Evolutionary conservation across 1,140 invertebrate species (phyloP).

Genomic region (Stegodyphus mimosarum): DNA sequence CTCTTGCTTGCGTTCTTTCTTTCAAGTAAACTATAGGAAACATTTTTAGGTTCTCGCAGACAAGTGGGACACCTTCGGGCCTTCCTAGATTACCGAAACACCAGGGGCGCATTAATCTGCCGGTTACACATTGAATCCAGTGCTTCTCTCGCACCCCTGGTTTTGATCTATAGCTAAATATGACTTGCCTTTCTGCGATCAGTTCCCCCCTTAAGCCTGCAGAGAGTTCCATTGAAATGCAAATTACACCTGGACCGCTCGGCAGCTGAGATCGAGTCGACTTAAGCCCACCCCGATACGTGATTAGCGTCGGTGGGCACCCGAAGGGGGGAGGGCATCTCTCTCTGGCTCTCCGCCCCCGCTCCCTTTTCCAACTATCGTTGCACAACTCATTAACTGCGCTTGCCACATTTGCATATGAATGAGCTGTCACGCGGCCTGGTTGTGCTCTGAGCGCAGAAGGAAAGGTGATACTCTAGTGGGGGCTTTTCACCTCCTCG

Average conservation of each 20-base stretch:
- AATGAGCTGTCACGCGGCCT: conserved; percentile 52
- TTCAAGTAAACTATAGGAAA: too few relatives aligned
- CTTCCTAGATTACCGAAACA: conserved; percentile 13
- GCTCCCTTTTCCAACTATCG: conserved; percentile 34
- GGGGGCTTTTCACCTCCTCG: conserved; percentile 55
- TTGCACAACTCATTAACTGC: conserved; percentile 61
- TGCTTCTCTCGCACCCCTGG: conserved; percentile 6
- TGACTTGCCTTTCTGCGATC: conserved; percentile 44
- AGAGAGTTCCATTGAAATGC: conserved; percentile 49
- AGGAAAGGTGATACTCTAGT: conserved; percentile 49
- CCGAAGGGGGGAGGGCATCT: background rate
- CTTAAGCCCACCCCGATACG: conserved; percentile 35
- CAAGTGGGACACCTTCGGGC: background rate
- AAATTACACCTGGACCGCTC: conserved; percentile 55
- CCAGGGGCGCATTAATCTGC: conserved; percentile 11
- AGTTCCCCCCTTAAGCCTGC: conserved; percentile 8
- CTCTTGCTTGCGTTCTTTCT: too few relatives aligned
- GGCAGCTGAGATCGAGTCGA: conserved; percentile 41
- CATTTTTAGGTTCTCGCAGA: too few relatives aligned
- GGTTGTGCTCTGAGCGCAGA: background rate
- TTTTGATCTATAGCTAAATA: conserved; percentile 44
- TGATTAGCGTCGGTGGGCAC: conserved; percentile 36
- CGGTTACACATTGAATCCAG: conserved; percentile 52
- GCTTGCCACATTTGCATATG: conserved; percentile 60
- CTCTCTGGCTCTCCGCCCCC: background rate